Evolutionary conservation across 2,113 vertebrate genomes (phyloP).

Genomic region (Sceloporus tristichus): DNA sequence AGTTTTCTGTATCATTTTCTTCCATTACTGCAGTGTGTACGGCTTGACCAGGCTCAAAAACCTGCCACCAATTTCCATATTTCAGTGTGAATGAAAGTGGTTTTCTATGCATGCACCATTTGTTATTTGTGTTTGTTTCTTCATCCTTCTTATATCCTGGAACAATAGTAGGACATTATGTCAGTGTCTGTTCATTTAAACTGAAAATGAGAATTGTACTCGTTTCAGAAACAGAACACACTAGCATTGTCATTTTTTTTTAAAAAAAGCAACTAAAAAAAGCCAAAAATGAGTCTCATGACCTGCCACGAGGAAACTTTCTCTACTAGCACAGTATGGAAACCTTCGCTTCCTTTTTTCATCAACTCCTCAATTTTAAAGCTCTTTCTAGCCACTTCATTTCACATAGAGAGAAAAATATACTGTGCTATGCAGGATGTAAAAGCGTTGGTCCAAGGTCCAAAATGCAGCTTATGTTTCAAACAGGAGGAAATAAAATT

Average conservation of each 20-base stretch:
- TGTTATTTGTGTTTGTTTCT: not conserved
- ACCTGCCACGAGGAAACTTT: not conserved
- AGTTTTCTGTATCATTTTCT: not conserved
- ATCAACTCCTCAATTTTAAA: constrained; percentile 28
- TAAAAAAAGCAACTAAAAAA: too few relatives aligned
- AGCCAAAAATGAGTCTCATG: not conserved
- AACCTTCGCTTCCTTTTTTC: constrained; percentile 28
- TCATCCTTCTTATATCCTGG: not conserved
- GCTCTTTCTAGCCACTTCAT: constrained; percentile 28
- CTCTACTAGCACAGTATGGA: not conserved
- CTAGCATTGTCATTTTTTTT: too few relatives aligned
- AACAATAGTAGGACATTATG: not conserved
- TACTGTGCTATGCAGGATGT: not conserved
- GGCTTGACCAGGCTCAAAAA: not conserved
- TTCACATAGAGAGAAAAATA: constrained; percentile 30
- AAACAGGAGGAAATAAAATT: constrained; percentile 42
- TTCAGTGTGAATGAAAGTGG: not conserved
- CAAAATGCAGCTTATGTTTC: constrained; percentile 43
- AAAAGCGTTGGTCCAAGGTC: constrained; percentile 7
- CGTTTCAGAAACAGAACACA: too few relatives aligned
- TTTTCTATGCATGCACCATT: not conserved
- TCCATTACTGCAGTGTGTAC: not conserved
- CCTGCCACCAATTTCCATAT: not conserved
- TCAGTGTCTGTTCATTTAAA: not conserved
- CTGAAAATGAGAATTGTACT: not conserved